phyloP scores from a whole-genome alignment of 2,113 vertebrate species.

The Solea solea region DNA sequence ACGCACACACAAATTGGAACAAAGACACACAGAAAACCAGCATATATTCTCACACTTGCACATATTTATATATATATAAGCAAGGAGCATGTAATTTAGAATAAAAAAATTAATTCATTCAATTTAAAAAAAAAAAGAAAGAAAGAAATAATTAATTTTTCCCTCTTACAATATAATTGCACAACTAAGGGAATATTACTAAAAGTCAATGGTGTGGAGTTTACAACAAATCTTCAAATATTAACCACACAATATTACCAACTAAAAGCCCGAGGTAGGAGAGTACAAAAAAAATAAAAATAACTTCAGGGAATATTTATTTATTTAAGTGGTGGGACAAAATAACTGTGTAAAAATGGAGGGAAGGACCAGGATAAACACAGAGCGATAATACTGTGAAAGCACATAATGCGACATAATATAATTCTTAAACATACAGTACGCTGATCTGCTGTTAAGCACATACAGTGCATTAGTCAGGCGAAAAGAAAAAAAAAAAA shows the following conservation, averaged over 20 bases:
- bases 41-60: conserved; percentile 23
- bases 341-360: conserved; percentile 7
- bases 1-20: conserved; percentile 45
- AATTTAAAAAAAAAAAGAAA: neutral
- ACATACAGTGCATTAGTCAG: conserved; percentile 28
- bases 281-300: conserved; percentile 6
- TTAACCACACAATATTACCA: conserved; percentile 9
- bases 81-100: conserved; percentile 33
- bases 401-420: neutral
- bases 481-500: conserved; percentile 18
- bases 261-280: conserved; percentile 4
- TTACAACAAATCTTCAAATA: conserved; percentile 6
- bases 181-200: conserved; percentile 35
- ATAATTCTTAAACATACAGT: conserved; percentile 11
- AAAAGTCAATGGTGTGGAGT: conserved; percentile 8
- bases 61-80: conserved; percentile 13
- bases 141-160: conserved; percentile 30
- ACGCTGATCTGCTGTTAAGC: conserved; percentile 24
- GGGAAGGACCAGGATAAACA: neutral
- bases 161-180: conserved; percentile 8
- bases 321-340: conserved; percentile 1
- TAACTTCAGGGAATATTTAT: conserved; percentile 24
- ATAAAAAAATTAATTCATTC: conserved; percentile 23
- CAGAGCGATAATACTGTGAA: neutral
- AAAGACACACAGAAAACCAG: conserved; percentile 45